Conservation (phyloP, 2,888 invertebrate species). For the Diarsia mendica region DNA sequence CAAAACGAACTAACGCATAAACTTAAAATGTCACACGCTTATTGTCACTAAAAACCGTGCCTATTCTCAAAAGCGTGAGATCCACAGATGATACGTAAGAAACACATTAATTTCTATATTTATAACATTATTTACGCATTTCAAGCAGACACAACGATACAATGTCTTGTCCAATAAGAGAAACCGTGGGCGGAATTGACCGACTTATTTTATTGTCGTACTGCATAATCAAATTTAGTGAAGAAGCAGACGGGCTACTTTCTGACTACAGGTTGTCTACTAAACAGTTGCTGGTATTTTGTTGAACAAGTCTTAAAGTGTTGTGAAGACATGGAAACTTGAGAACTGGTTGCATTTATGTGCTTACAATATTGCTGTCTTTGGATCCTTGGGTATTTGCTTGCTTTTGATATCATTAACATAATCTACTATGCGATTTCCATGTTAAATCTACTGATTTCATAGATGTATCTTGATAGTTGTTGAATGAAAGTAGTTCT, state of each 20-base stretch:
- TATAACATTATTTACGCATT: slow-evolving; percentile 65
- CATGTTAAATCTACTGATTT: not conserved
- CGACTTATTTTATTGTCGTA: slow-evolving; percentile 67
- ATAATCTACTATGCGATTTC: slow-evolving; percentile 14
- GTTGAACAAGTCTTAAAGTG: not conserved
- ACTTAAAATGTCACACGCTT: slow-evolving; percentile 20
- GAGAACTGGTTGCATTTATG: not conserved
- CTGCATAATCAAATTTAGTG: slow-evolving; percentile 61
- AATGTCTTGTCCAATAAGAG: slow-evolving; percentile 69
- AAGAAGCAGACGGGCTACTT: slow-evolving; percentile 48
- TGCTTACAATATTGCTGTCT: slow-evolving; percentile 14
- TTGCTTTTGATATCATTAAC: slow-evolving; percentile 13
- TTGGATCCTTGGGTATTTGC: not conserved
- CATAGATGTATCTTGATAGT: not conserved
- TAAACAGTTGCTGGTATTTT: slow-evolving; percentile 39
- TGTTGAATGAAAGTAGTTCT: too few relatives aligned
- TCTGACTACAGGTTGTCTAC: slow-evolving; percentile 33
- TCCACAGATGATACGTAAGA: slow-evolving; percentile 57
- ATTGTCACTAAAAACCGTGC: slow-evolving; percentile 23
- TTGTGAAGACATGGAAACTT: not conserved
- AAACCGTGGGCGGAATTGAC: slow-evolving; percentile 68
- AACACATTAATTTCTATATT: slow-evolving; percentile 62
- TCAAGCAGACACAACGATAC: slow-evolving; percentile 60
- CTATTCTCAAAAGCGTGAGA: slow-evolving; percentile 49
- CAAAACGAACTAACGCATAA: slow-evolving; percentile 29